Conservation (phyloP, 1,140 invertebrate genomes). For the Drosophila willistoni region DNA sequence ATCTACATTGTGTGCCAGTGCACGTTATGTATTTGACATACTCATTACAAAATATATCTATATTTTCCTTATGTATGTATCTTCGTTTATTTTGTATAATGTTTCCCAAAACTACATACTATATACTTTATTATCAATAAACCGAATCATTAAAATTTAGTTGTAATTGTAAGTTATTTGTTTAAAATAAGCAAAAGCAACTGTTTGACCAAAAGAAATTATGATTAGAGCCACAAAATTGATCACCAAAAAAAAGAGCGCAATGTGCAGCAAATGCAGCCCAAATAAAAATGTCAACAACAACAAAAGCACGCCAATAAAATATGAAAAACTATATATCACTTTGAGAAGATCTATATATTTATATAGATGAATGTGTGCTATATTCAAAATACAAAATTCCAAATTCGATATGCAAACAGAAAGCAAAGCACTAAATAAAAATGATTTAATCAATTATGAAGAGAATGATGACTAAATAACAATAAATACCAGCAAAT, state of each 20-base stretch:
- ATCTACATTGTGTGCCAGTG: slow-evolving; percentile 58
- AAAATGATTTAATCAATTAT: not conserved
- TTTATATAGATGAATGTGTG: not conserved
- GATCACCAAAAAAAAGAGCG: slow-evolving; percentile 6
- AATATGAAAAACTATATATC: slow-evolving; percentile 14
- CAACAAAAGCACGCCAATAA: not conserved
- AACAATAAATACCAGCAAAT: not conserved
- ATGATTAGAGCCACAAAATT: slow-evolving; percentile 46
- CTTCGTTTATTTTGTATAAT: slow-evolving; percentile 26
- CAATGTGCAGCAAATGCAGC: slow-evolving; percentile 1
- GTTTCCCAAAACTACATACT: not conserved
- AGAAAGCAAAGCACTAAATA: slow-evolving; percentile 11
- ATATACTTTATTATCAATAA: slow-evolving; percentile 8
- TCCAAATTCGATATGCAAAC: slow-evolving; percentile 5
- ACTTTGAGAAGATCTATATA: slow-evolving; percentile 8
- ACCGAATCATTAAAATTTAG: slow-evolving; percentile 30
- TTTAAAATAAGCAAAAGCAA: slow-evolving; percentile 51
- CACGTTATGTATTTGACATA: slow-evolving; percentile 45
- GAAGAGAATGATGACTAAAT: slow-evolving; percentile 2
- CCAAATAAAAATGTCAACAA: not conserved
- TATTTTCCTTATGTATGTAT: slow-evolving; percentile 42
- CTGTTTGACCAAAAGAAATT: slow-evolving; percentile 50
- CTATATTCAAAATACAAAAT: not conserved
- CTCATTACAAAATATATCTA: not conserved
- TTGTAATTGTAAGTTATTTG: slow-evolving; percentile 46